A percentile compares a stretch with the other conserved stretches of the same genome.
These are phyloP conservation scores for Omphaloscelis lunosa DNA, from an alignment of 2,888 invertebrate species.

Conservation along the genomic window DNA sequence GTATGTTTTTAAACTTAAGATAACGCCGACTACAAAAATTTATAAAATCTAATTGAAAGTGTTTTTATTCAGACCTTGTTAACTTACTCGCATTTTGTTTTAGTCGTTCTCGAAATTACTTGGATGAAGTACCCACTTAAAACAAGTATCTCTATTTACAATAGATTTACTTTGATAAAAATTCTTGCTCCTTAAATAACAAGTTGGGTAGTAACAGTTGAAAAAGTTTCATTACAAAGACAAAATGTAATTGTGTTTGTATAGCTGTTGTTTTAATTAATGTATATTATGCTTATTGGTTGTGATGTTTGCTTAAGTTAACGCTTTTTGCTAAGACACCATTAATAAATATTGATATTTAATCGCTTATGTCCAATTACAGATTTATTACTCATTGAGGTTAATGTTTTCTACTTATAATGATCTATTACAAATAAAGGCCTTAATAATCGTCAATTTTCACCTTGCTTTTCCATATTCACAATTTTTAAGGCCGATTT, in stretches of 20 bases:
- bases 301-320: not conserved
- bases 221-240: constrained; percentile 1
- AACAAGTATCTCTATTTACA: constrained; percentile 58
- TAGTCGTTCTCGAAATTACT: constrained; percentile 51
- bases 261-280: not conserved
- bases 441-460: not conserved
- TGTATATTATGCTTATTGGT: not conserved
- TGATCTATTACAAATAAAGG: not conserved
- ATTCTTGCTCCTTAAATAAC: constrained; percentile 22
- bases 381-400: not conserved
- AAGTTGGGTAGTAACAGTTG: not conserved
- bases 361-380: no score
- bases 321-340: no score
- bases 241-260: not conserved
- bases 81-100: constrained; percentile 47
- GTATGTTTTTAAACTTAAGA: constrained; percentile 4
- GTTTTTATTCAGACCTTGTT: constrained; percentile 54
- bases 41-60: constrained; percentile 43
- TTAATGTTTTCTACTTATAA: not conserved
- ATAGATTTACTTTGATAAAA: constrained; percentile 51
- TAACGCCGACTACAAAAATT: constrained; percentile 19
- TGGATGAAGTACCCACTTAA: constrained; percentile 51
- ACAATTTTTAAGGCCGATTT: not conserved
- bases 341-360: no score
- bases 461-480: not conserved